Evolutionary conservation across 2,113 vertebrate species (phyloP), one percentile per base, ranked within the genome.

Genomic region (Odontesthes bonariensis): DNA sequence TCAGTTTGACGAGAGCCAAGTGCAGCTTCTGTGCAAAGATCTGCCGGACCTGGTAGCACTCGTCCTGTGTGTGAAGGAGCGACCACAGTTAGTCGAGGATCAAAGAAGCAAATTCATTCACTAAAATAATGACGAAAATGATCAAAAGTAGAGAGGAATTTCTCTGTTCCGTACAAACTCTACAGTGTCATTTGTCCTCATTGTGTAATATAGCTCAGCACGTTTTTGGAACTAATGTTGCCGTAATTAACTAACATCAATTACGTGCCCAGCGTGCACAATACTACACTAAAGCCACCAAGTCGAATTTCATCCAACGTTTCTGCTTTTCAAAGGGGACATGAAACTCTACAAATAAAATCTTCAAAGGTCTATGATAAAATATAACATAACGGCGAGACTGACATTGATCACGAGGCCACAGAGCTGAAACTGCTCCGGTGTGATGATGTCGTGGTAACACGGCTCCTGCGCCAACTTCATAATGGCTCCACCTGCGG

Each of bases 371-470:
- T 6, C 0, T 3, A 1, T n/a, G 58, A 14, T 75, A 17, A 69
- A 64, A 47, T 0, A 9, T 16, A 3, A 70, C 7, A 46, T 32
- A 13, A 72, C 16, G 7, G 16, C 3, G 16, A 51, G 23, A 88
- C 97, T 97, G 90, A 99, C 98, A 81, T 99, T 99, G 93, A 99
- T 98, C 75, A 99, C 98, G 35, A 99, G 95, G 60, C 96, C 98
- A 90, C 98, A 98, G 77, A 99, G 96, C 91, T 99, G 98, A 89
- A 99, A 99, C 89, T 99, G 98, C 91, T 99, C 98, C 71, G 97
- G 97, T 49, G 97, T 99, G 92, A 99, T 99, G 93, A 99, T 99
- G 93, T 99, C 98, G 90, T 99, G 98, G 94, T 99, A 99, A 92
- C 97, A 99, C 56, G 97, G 98, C 83, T 99, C 98, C 91, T 99